phyloP scores from a whole-genome alignment of 2,888 invertebrate species.

The Psococerastis gibbosa region DNA sequence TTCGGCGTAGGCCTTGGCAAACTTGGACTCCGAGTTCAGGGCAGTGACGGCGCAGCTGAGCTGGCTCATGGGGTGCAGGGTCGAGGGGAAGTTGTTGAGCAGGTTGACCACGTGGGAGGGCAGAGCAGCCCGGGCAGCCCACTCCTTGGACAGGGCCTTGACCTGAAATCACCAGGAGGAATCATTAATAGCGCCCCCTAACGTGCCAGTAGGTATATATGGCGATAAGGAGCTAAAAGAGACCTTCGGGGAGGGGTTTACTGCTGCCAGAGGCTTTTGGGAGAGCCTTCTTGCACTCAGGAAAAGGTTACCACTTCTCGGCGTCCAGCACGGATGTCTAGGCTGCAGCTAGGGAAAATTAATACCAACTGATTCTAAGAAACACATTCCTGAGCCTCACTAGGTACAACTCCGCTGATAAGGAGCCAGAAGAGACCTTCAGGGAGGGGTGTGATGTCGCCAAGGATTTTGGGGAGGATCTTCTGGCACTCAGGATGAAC shows the following conservation, averaged over 20 bases:
- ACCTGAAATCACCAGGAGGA: slow-evolving; percentile 30
- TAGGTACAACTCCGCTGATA: slow-evolving; percentile 75
- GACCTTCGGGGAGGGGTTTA: not conserved
- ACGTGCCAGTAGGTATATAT: no score
- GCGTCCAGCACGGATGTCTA: no score
- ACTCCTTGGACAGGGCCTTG: slow-evolving; percentile 54
- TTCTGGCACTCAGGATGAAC: slow-evolving; percentile 88
- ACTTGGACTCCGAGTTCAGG: slow-evolving; percentile 80
- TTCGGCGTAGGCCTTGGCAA: slow-evolving; percentile 72
- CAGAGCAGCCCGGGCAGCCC: slow-evolving; percentile 72
- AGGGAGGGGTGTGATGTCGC: slow-evolving; percentile 69
- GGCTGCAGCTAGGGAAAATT: no score
- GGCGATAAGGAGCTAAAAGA: slow-evolving; percentile 1
- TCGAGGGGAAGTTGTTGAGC: slow-evolving; percentile 76
- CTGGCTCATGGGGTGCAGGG: slow-evolving; percentile 89
- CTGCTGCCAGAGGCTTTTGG: not conserved
- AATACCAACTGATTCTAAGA: no score
- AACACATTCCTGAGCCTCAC: slow-evolving; percentile 44
- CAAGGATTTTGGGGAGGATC: slow-evolving; percentile 58
- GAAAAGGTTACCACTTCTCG: no score
- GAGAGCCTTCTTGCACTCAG: slow-evolving; percentile 60
- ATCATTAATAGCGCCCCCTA: no score
- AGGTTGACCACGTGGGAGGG: slow-evolving; percentile 86
- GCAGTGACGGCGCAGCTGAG: slow-evolving; percentile 80
- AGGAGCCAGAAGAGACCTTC: slow-evolving; percentile 91